A percentile compares a stretch with the other conserved stretches of the same genome.
These are phyloP conservation scores for Nomia melanderi DNA, from an alignment of 1,140 invertebrate genomes.

Conservation along the genomic window DNA sequence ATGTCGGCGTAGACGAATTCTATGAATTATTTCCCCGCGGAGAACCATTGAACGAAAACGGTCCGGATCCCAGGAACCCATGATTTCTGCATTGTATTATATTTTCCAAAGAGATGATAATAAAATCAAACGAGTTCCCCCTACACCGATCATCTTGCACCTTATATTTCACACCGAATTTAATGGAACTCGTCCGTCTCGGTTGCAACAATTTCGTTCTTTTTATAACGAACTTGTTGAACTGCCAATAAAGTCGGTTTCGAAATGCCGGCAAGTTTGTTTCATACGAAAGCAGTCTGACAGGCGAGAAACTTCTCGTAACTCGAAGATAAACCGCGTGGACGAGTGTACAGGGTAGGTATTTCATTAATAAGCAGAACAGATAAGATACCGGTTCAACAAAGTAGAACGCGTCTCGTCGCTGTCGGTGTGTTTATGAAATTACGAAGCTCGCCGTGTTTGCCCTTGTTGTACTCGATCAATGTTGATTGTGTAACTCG, in stretches of 20 bases:
- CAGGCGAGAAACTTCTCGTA: background rate
- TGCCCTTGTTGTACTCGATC: conserved; percentile 39
- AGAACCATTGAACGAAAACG: no score
- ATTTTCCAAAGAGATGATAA: background rate
- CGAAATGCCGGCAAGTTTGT: background rate
- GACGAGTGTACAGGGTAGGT: no score
- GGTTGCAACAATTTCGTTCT: background rate
- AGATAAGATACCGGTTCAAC: background rate
- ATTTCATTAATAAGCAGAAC: background rate
- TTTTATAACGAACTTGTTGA: background rate
- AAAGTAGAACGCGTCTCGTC: background rate
- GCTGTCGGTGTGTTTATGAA: conserved; percentile 28
- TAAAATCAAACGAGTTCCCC: conserved; percentile 14
- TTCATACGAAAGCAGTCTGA: background rate
- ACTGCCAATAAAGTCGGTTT: background rate
- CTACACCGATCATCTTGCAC: background rate
- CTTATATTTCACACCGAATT: background rate
- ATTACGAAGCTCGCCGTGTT: conserved; percentile 55
- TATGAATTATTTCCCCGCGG: no score
- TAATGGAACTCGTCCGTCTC: no score
- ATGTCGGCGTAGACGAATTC: no score
- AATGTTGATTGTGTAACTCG: conserved; percentile 31
- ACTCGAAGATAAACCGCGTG: background rate
- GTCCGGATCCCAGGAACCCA: background rate
- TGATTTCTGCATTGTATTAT: background rate